phyloP scores from a whole-genome alignment of 2,888 invertebrate genomes.

The Patella depressa region DNA sequence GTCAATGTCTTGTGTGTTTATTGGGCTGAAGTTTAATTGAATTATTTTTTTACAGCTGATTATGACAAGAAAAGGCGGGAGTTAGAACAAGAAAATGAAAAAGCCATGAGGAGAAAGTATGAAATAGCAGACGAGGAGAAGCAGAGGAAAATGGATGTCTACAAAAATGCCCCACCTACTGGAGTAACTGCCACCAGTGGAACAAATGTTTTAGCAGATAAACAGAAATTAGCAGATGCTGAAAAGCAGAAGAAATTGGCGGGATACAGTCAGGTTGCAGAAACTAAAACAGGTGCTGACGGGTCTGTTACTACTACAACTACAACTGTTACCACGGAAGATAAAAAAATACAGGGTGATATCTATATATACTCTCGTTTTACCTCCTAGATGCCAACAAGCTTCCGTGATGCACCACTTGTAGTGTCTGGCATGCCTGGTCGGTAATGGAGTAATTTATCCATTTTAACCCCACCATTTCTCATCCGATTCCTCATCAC shows the following conservation, averaged over 20 bases:
- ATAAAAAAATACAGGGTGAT: slow-evolving; percentile 1
- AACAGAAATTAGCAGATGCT: slow-evolving; percentile 62
- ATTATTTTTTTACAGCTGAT: slow-evolving; percentile 46
- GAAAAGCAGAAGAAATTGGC: slow-evolving; percentile 65
- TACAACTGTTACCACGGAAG: slow-evolving; percentile 20
- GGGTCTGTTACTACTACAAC: slow-evolving; percentile 21
- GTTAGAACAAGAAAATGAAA: slow-evolving; percentile 47
- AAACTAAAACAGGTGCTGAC: slow-evolving; percentile 26
- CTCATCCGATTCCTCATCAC: neutral
- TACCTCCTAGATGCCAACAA: neutral
- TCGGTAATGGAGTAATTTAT: neutral
- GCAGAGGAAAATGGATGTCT: slow-evolving; percentile 43
- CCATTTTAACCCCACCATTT: neutral
- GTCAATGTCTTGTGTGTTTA: no score
- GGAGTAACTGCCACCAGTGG: slow-evolving; percentile 21
- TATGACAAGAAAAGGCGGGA: slow-evolving; percentile 50
- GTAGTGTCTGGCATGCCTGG: no score
- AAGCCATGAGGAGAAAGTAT: slow-evolving; percentile 51
- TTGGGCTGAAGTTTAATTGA: no score
- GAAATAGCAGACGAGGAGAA: slow-evolving; percentile 63
- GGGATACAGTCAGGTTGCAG: slow-evolving; percentile 36
- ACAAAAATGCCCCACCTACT: slow-evolving; percentile 29
- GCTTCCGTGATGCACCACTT: no score
- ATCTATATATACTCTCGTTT: neutral
- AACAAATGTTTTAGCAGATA: slow-evolving; percentile 29